These are phyloP conservation scores for Nothoprocta perdicaria DNA, from an alignment of 2,113 vertebrate species.

Conservation along the genomic window DNA sequence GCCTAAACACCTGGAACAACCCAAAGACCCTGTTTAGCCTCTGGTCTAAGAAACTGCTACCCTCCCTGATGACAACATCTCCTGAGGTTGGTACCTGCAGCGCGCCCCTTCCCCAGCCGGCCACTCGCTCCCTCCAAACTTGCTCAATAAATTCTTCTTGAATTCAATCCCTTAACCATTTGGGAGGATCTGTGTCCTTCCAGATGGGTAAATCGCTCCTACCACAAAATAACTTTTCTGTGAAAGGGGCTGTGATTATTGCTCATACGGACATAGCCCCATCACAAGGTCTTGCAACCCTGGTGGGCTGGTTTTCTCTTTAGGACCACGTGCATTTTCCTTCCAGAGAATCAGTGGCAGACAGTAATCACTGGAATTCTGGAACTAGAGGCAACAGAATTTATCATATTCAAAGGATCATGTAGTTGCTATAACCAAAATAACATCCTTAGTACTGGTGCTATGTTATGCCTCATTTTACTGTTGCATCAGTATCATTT, in stretches of 20 bases:
- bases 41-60: not conserved
- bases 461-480: not conserved
- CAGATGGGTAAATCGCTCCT: conserved; percentile 58
- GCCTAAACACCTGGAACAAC: accelerated
- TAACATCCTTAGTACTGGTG: not conserved
- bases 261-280: conserved; percentile 1
- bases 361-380: not conserved
- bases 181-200: conserved; percentile 50
- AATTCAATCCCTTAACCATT: conserved; percentile 16
- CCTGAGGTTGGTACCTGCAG: accelerated
- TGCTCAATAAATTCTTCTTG: not conserved
- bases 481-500: not conserved
- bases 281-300: conserved; percentile 41
- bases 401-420: not conserved
- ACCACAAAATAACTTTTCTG: conserved; percentile 55
- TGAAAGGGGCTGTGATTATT: conserved; percentile 34
- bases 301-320: not conserved
- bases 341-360: conserved; percentile 12
- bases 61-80: not conserved
- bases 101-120: not conserved
- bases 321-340: not conserved
- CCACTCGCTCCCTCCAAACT: not conserved
- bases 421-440: not conserved
- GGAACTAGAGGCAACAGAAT: not conserved
- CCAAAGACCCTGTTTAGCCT: not conserved